These are phyloP conservation scores for Propsilocerus akamusi DNA, from an alignment of 1,140 invertebrate genomes.

Conservation along the genomic window DNA sequence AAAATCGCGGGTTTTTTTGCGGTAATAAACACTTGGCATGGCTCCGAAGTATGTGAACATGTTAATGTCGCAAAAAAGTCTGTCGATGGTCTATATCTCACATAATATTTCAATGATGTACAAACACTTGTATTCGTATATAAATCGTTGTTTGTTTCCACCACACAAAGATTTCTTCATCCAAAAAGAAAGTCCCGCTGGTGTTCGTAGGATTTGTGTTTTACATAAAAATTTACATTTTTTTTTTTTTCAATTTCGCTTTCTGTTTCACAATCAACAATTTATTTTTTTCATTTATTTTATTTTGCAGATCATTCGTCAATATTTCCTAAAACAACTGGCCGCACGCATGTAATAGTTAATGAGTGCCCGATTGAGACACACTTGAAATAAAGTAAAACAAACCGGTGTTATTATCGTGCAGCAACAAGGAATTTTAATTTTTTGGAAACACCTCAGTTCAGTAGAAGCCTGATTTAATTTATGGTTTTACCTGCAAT, in stretches of 20 bases:
- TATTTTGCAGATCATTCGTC: background rate
- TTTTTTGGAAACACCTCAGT: background rate
- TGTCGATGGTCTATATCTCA: too few relatives aligned
- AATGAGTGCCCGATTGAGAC: background rate
- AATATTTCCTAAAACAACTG: background rate
- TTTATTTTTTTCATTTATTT: background rate
- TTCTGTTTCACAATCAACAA: background rate
- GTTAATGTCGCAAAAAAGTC: too few relatives aligned
- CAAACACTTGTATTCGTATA: too few relatives aligned
- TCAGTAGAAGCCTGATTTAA: background rate
- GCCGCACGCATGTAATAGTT: background rate
- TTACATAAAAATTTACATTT: too few relatives aligned
- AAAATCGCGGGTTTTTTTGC: too few relatives aligned
- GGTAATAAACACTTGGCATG: too few relatives aligned
- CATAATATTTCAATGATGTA: too few relatives aligned
- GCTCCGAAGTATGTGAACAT: too few relatives aligned
- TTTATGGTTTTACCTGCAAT: background rate
- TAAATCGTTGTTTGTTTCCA: too few relatives aligned
- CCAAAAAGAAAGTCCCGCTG: too few relatives aligned
- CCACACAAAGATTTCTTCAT: too few relatives aligned
- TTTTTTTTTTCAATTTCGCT: conserved; percentile 2
- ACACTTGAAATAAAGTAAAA: background rate
- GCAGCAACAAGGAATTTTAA: background rate
- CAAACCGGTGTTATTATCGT: background rate
- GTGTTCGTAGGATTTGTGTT: too few relatives aligned